Evolutionary conservation across 1,140 invertebrate species (phyloP), one percentile per base, ranked within the genome.

Genomic region (Parasteatoda tepidariorum): DNA sequence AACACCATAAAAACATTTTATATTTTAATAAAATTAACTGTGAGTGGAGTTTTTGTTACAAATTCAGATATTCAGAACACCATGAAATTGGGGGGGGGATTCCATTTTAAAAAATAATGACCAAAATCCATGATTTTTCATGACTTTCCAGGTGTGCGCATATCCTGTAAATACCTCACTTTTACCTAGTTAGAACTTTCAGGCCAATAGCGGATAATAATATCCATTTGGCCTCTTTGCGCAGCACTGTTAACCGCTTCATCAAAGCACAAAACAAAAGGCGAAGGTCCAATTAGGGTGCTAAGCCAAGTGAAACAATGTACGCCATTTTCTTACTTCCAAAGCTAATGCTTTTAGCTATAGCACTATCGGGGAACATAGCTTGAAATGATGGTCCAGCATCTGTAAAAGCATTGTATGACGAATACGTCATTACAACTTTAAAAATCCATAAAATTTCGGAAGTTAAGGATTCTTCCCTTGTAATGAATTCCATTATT

Each of bases 151-250:
- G 66, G 57, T 5, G 66, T 66, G 28, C 22, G 31, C 6, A 38
- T 57, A 22, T n/a, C n/a, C n/a, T 41, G 6, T 28, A 73, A 76
- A 34, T 62, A 62, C n/a, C 54, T 76, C 18, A 38, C 24, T 64
- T 28, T 30, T 31, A 38, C n/a, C 18, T 76, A 5, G 33, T 31
- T 26, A 6, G 9, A 61, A 33, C 15, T n/a, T 34, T 33, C 30
- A 38, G 59, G 24, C 55, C 75, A 78, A 66, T 55, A 78, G 18
- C 75, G 41, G 28, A 78, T 24, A 66, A 26, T 38, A 3, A 78
- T 7, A 38, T 64, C 75, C 57, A 78, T 78, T 64, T 78, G 75
- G 15, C 55, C 59, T 41, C 38, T 62, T 41, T 64, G 75, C 22
- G 57, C 31, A 18, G 66, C 13, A 18, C 4, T 34, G 41, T 78